Evolutionary conservation across 2,888 invertebrate genomes (phyloP), one percentile per base, ranked within the genome.

Genomic region (Pseudanteris insignis): DNA sequence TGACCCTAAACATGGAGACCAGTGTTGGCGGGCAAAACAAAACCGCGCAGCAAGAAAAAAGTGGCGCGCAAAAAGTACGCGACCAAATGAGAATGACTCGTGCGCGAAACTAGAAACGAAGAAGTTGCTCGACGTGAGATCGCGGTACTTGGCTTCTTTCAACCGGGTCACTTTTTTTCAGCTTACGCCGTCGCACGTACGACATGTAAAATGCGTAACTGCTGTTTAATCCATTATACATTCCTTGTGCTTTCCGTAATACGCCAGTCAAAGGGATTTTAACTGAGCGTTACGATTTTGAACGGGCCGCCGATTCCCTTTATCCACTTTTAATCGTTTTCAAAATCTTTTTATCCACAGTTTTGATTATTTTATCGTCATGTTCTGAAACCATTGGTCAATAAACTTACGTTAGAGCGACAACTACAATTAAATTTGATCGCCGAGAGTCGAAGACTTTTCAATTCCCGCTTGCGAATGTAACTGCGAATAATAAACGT

Each of bases 31-130:
- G 21, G 30, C 24, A 30, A 33, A 21, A 15, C 2, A 9, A 25
- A 38, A 38, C 14, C 32, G 14, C 25, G 6, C 10, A 36, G 21
- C 26, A n/a, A 21, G 24, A 9, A 12, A 14, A 4, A 13, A 29
- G 29, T 24, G 37, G 30, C 10, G 36, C 9, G 38, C 48, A 36
- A n/a, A 10, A 21, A 51, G 40, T 41, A 25, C 12, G 14, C 28
- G 30, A 29, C 21, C 14, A 48, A 48, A 60, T 47, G 47, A 43
- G 51, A 40, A 36, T 32, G 53, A 46, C 58, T 59, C 47, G 60
- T 54, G 54, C 41, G 37, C 26, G 28, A 61, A 61, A 61, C 61
- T 61, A 61, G 61, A 61, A 61, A 46, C 44, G 55, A 53, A 50
- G 40, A 55, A 61, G 44, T 61, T 18, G 50, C 50, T 51, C 51